Evolutionary conservation across 2,113 vertebrate species (phyloP).

Genomic region (Colossoma macropomum): DNA sequence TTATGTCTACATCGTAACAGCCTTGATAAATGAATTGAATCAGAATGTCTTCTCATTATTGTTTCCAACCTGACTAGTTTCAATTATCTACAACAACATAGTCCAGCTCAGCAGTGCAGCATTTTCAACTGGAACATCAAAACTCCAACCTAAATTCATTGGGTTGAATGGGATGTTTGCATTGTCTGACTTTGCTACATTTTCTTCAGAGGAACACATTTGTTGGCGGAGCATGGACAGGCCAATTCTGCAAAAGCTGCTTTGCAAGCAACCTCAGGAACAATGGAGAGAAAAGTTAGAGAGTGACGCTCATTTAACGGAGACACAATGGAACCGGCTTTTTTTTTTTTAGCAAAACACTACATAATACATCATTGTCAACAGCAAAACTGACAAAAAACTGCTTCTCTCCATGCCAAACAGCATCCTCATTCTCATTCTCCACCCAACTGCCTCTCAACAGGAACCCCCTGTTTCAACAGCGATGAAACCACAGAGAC

Average conservation of each 20-base stretch:
- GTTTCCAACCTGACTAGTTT: too few species aligned
- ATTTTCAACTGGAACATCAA: too few species aligned
- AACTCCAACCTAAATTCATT: not conserved
- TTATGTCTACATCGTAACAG: too few species aligned
- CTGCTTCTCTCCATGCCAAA: not conserved
- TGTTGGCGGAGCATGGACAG: not conserved
- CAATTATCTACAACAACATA: too few species aligned
- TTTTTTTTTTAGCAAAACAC: not conserved
- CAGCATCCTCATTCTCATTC: not conserved
- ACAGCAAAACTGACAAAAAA: not conserved
- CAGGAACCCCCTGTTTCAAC: conserved; percentile 41
- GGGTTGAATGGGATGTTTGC: not conserved
- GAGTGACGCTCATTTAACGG: not conserved
- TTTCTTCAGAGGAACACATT: not conserved
- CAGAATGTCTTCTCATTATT: too few species aligned
- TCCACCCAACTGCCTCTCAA: not conserved
- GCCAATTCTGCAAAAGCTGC: not conserved
- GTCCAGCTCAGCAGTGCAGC: too few species aligned
- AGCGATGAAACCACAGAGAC: conserved; percentile 65
- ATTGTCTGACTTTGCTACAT: not conserved
- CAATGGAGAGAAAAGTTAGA: not conserved
- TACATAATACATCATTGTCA: not conserved
- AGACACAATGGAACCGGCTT: not conserved
- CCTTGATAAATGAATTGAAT: too few species aligned
- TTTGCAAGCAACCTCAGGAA: not conserved